Evolutionary conservation across 1,140 invertebrate species (phyloP).

Genomic region (Melanaphis sacchari): DNA sequence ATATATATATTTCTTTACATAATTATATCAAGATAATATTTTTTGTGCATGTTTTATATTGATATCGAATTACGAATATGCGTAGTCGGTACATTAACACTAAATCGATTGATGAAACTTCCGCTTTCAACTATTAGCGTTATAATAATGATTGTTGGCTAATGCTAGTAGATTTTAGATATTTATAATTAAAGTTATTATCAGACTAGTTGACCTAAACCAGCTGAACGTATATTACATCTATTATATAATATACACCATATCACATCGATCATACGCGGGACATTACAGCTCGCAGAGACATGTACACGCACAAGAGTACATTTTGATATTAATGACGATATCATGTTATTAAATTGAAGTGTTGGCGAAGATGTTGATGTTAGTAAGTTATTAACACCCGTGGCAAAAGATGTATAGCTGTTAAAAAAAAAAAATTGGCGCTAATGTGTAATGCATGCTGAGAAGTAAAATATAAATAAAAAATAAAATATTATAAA

Average conservation of each 20-base stretch:
- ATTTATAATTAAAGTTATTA: not conserved
- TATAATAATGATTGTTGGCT: not conserved
- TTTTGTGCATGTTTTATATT: not conserved
- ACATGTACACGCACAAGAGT: not conserved
- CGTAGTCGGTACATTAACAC: not conserved
- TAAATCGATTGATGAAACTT: not conserved
- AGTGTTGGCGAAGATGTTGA: not conserved
- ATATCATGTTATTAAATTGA: conserved; percentile 11
- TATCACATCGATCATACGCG: not conserved
- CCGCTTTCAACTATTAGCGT: not conserved
- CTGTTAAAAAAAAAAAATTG: not conserved
- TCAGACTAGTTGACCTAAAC: not conserved
- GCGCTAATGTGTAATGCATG: not conserved
- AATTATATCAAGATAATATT: no score
- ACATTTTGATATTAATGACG: conserved; percentile 1
- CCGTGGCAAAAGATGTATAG: not conserved
- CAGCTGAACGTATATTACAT: not conserved
- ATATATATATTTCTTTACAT: no score
- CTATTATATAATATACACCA: not conserved
- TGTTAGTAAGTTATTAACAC: not conserved
- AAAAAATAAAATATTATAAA: not conserved
- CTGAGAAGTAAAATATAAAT: not conserved
- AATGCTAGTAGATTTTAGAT: not conserved
- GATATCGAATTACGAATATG: not conserved
- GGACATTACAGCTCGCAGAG: not conserved